Evolutionary conservation across 64 coral and sea anemone genomes (phyloP), one percentile per base, ranked within the genome.

Genomic region (Pocillopora damicornis): DNA sequence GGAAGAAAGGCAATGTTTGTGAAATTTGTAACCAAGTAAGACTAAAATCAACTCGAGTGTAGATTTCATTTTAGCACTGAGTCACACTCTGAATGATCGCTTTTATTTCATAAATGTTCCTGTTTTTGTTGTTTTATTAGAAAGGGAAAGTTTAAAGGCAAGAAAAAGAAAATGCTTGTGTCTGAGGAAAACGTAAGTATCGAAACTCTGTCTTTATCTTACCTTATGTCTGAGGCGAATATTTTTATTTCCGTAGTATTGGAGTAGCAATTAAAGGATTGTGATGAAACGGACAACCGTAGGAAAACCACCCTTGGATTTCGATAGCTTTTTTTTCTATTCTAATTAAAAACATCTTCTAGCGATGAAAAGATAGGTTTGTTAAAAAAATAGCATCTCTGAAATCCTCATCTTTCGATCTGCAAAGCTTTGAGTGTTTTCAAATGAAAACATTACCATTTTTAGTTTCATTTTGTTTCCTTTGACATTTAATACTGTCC

Each of bases 121-220:
- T 82, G 15, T 13, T 79, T 66, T 68, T 83, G 15, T 67, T 6
- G 15, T 37, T 6, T 82, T 67, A 85, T 20, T 13, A 85, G 58
- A 66, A 85, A 85, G 37, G 81, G 81, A 45, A 85, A 85, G 72
- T 85, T 85, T 2, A 85, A 85, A 85, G 81, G 81, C n/a, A 85
- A 85, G 22, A 85, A 73, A 66, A 85, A 66, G 64, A 66, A 45
- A 57, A 73, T 85, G 65, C 22, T 85, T 23, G 65, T 73, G 6
- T 23, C 81, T 23, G 61, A 66, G 16, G 64, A 85, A 66, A 85
- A 57, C 58, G 81, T 85, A 73, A 85, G 81, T 85, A 82, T 15
- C 0, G 6, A 58, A 65, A 85, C 10, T 12, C 2, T 12, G 9
- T 75, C 11, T 13, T 1, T 75, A 10, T 58, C 11, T 10, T 58